These are phyloP conservation scores for Pseudobourletiella spinata DNA, from an alignment of 1,140 invertebrate genomes.

Conservation along the genomic window DNA sequence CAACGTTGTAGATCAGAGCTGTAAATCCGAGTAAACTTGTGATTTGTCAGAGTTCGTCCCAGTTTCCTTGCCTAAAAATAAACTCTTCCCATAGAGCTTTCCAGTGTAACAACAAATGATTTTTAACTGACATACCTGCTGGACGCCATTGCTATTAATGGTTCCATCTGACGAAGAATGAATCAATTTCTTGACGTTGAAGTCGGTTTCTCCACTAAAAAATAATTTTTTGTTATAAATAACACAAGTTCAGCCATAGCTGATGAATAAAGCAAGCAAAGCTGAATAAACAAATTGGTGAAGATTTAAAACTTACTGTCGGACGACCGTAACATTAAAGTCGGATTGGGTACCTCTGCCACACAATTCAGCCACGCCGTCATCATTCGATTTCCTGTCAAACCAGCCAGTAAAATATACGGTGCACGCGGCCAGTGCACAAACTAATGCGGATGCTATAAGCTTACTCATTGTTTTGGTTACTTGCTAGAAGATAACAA, in stretches of 20 bases:
- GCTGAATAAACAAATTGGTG: neutral
- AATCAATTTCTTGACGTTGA: neutral
- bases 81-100: neutral
- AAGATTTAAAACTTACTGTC: constrained; percentile 1
- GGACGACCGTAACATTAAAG: neutral
- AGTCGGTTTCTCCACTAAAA: constrained; percentile 5
- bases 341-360: too few relatives aligned
- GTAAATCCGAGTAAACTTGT: constrained; percentile 1
- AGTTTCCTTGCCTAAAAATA: constrained; percentile 3
- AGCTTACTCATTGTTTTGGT: too few relatives aligned
- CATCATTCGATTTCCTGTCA: too few relatives aligned
- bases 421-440: too few relatives aligned
- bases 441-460: too few relatives aligned
- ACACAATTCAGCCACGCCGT: too few relatives aligned
- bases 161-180: neutral
- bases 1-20: constrained; percentile 2
- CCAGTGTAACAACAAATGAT: neutral
- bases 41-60: neutral
- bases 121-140: constrained; percentile 5
- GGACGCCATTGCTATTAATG: constrained; percentile 1
- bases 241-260: neutral
- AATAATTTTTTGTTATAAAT: neutral
- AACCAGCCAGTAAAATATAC: too few relatives aligned
- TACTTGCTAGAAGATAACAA: too few relatives aligned
- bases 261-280: constrained; percentile 5